Evolutionary conservation across 1,140 invertebrate species (phyloP).

Genomic region (Nasonia giraulti): DNA sequence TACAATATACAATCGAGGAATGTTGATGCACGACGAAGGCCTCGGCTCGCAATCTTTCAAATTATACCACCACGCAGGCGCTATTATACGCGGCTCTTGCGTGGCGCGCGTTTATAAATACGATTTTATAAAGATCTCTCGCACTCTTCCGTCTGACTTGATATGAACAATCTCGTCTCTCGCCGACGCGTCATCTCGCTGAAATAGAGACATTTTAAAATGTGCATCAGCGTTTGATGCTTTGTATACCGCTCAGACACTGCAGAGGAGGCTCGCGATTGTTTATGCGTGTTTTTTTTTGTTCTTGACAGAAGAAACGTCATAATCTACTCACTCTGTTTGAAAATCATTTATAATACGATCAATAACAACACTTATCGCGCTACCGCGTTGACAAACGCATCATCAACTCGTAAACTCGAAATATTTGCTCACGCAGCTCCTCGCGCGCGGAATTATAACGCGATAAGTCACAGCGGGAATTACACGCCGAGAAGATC

Average conservation of each 20-base stretch:
- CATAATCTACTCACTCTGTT: no score
- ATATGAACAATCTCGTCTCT: neutral
- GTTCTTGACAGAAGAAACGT: no score
- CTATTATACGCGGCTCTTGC: slow-evolving; percentile 51
- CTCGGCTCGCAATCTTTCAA: slow-evolving; percentile 58
- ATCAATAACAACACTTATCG: no score
- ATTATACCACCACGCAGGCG: slow-evolving; percentile 40
- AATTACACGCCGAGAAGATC: neutral
- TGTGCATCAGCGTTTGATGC: neutral
- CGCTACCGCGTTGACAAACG: no score
- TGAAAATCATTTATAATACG: no score
- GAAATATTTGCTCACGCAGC: no score
- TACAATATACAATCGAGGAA: slow-evolving; percentile 29
- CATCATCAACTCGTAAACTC: no score
- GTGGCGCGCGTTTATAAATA: slow-evolving; percentile 60
- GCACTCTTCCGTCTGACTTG: slow-evolving; percentile 21
- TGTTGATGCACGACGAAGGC: slow-evolving; percentile 50
- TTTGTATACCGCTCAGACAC: neutral
- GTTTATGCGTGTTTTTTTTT: neutral
- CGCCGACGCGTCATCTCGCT: slow-evolving; percentile 14
- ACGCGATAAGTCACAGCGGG: slow-evolving; percentile 28
- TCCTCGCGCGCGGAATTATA: slow-evolving; percentile 7
- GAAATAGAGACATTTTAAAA: slow-evolving; percentile 43
- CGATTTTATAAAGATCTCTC: slow-evolving; percentile 31
- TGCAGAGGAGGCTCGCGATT: neutral